Evolutionary conservation across 2,888 invertebrate species (phyloP).

Genomic region (Lomographa bimaculata): DNA sequence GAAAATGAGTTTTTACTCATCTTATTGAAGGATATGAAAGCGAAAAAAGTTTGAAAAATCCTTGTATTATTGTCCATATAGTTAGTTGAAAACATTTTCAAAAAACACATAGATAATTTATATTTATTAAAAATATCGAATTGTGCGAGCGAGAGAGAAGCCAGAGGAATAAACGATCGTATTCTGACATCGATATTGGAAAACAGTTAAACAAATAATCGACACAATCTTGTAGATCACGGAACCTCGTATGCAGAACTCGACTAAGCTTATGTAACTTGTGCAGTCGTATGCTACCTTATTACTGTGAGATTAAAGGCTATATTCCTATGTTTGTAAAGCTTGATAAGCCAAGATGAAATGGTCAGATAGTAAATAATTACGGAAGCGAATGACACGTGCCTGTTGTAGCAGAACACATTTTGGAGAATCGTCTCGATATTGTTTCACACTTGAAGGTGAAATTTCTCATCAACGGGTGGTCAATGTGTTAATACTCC

Average conservation of each 20-base stretch:
- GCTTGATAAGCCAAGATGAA: constrained; percentile 6
- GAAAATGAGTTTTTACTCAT: too few species aligned
- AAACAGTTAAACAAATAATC: constrained; percentile 61
- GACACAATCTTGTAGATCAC: constrained; percentile 45
- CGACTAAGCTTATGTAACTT: neutral
- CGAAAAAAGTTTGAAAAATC: too few species aligned
- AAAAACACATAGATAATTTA: too few species aligned
- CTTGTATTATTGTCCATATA: too few species aligned
- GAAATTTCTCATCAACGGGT: constrained; percentile 13
- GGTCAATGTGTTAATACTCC: constrained; percentile 6
- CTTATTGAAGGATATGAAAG: too few species aligned
- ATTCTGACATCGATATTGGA: constrained; percentile 58
- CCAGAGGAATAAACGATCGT: too few species aligned
- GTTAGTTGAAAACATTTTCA: too few species aligned
- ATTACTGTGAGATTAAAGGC: constrained; percentile 6
- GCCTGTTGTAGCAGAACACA: constrained; percentile 29
- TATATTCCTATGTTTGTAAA: constrained; percentile 3
- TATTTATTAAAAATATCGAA: too few species aligned
- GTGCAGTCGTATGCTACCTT: constrained; percentile 10
- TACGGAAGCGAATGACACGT: constrained; percentile 39
- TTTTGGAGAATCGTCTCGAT: constrained; percentile 9
- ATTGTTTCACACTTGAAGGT: constrained; percentile 8
- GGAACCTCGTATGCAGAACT: constrained; percentile 44
- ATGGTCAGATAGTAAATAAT: constrained; percentile 16
- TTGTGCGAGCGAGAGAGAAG: too few species aligned